phyloP scores from a whole-genome alignment of 2,113 vertebrate species.

The Cyprinus carpio region DNA sequence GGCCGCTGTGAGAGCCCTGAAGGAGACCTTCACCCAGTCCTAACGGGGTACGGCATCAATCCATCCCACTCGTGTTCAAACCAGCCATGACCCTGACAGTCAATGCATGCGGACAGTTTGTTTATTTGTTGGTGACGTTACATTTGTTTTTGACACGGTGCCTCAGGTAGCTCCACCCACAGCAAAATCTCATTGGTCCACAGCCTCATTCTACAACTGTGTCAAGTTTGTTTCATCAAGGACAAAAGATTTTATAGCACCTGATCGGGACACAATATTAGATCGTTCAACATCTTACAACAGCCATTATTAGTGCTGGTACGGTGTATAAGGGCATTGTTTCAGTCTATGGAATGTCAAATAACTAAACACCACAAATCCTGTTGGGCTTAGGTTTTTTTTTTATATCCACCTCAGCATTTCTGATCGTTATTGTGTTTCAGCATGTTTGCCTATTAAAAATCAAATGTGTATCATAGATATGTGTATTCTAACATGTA shows the following conservation, averaged over 20 bases:
- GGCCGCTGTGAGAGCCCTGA: slow-evolving; percentile 72
- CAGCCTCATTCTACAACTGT: background rate
- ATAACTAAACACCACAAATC: background rate
- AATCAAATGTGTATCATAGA: slow-evolving; percentile 82
- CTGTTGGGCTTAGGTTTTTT: background rate
- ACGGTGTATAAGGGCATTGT: background rate
- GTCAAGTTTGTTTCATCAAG: background rate
- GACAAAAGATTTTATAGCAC: background rate
- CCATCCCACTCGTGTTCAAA: background rate
- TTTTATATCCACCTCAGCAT: slow-evolving; percentile 58
- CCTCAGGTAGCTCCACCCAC: slow-evolving; percentile 1
- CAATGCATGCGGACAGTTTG: background rate
- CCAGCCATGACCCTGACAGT: background rate
- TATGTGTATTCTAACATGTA: slow-evolving; percentile 83
- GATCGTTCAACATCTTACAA: background rate
- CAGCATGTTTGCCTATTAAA: slow-evolving; percentile 82
- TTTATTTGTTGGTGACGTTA: background rate
- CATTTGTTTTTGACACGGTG: background rate
- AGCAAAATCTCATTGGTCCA: background rate
- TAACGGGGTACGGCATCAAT: background rate
- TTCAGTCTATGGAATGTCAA: background rate
- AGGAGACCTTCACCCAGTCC: background rate
- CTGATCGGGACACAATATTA: background rate
- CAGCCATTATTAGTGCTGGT: background rate
- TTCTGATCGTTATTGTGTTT: slow-evolving; percentile 55